Conservation (phyloP, 2,797 vertebrate species). For the Crossoptilon crossoptilon region DNA sequence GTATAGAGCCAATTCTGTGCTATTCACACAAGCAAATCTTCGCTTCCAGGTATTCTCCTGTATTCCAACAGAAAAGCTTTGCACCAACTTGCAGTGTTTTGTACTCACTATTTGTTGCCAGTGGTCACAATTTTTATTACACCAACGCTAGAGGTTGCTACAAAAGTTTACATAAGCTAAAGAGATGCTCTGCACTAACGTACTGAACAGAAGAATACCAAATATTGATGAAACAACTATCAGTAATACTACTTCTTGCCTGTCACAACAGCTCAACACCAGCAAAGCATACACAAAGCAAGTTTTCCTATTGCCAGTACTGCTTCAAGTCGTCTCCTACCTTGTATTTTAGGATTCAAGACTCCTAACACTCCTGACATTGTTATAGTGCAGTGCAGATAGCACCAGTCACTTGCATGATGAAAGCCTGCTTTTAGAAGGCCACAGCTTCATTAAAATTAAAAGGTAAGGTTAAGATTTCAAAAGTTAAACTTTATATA, state of each 20-base stretch:
- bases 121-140: not conserved
- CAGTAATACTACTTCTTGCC: not conserved
- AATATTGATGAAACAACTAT: not conserved
- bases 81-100: not conserved
- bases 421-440: not conserved
- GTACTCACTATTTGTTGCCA: not conserved
- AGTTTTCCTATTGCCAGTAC: not conserved
- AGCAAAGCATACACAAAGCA: not conserved
- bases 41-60: not conserved
- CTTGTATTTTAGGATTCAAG: not conserved
- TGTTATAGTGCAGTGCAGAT: not conserved
- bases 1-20: not conserved
- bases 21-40: not conserved
- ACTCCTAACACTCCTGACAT: not conserved
- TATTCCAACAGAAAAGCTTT: not conserved
- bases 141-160: not conserved
- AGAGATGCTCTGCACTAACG: not conserved
- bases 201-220: accelerated
- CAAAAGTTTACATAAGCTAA: not conserved
- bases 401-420: not conserved
- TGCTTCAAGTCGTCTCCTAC: not conserved
- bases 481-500: not conserved
- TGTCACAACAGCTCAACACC: not conserved
- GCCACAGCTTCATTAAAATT: not conserved
- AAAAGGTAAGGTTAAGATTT: not conserved